A percentile compares a stretch with the other conserved stretches of the same genome.
phyloP scores from a whole-genome alignment of 2,888 invertebrate genomes.

The Diaprepes abbreviatus region DNA sequence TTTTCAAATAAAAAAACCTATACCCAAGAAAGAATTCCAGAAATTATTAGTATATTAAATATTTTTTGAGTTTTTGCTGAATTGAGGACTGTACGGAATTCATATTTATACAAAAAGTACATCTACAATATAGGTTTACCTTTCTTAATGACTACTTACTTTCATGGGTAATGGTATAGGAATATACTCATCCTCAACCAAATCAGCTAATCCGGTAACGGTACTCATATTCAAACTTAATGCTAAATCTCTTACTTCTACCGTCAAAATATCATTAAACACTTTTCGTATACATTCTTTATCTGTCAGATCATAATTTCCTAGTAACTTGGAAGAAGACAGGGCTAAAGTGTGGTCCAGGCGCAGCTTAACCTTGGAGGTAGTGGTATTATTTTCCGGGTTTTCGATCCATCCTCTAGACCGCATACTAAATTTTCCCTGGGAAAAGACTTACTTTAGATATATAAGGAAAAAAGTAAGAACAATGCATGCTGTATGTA shows the following conservation, averaged over 20 bases:
- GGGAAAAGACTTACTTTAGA: slow-evolving; percentile 54
- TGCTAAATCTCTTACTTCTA: slow-evolving; percentile 76
- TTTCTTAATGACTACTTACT: slow-evolving; percentile 68
- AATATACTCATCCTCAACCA: slow-evolving; percentile 89
- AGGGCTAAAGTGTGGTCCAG: slow-evolving; percentile 73
- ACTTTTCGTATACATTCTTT: slow-evolving; percentile 67
- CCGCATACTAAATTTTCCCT: slow-evolving; percentile 87
- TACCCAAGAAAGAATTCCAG: too few species aligned
- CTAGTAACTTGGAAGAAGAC: slow-evolving; percentile 61
- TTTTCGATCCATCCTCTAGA: slow-evolving; percentile 86
- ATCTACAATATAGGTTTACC: too few species aligned
- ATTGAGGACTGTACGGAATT: too few species aligned
- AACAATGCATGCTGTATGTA: not conserved
- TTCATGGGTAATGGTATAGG: slow-evolving; percentile 86
- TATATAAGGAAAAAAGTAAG: not conserved
- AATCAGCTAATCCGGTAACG: slow-evolving; percentile 83
- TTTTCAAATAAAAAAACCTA: too few species aligned
- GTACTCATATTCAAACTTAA: slow-evolving; percentile 85
- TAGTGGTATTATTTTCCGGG: slow-evolving; percentile 67
- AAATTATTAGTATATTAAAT: too few species aligned
- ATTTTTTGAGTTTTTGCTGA: too few species aligned
- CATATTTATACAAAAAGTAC: too few species aligned
- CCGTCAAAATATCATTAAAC: slow-evolving; percentile 73
- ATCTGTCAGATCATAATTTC: slow-evolving; percentile 66
- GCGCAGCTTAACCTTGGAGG: slow-evolving; percentile 73